These are phyloP conservation scores for Sebastes jordani DNA, from an alignment of 2,797 vertebrate genomes.

Conservation along the genomic window DNA sequence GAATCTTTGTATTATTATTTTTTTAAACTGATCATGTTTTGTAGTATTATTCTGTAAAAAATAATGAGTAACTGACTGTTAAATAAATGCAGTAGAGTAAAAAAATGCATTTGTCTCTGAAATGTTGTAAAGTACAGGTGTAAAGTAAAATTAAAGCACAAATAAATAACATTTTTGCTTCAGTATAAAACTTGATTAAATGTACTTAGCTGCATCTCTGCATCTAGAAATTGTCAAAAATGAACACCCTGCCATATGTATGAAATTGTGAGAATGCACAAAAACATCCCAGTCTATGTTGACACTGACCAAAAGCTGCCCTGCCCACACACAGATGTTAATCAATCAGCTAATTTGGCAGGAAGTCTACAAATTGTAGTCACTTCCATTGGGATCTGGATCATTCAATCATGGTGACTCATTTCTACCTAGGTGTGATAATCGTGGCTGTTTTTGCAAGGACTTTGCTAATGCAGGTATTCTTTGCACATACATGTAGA, in stretches of 20 bases:
- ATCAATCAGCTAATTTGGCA: constrained; percentile 56
- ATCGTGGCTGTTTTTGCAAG: constrained; percentile 32
- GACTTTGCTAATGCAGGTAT: constrained; percentile 46
- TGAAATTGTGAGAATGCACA: background rate
- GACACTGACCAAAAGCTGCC: background rate
- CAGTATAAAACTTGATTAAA: background rate
- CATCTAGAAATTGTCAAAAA: background rate
- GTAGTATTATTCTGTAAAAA: background rate
- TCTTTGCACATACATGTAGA: accelerated
- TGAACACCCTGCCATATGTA: background rate
- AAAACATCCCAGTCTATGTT: background rate
- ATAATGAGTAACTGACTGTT: background rate
- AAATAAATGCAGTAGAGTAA: background rate
- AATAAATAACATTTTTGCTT: background rate
- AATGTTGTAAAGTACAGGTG: background rate
- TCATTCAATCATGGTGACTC: constrained; percentile 46
- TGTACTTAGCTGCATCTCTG: background rate
- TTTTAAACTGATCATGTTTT: too few relatives aligned
- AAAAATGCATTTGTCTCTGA: background rate
- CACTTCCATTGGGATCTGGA: accelerated
- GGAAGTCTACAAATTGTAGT: constrained; percentile 28
- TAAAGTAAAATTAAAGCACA: background rate
- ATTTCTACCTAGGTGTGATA: constrained; percentile 20
- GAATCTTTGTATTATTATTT: too few relatives aligned
- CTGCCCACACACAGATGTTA: constrained; percentile 52